A percentile compares a stretch with the other conserved stretches of the same genome.
Conservation (phyloP, 2,797 vertebrate genomes). For the Gallinago stenura region DNA sequence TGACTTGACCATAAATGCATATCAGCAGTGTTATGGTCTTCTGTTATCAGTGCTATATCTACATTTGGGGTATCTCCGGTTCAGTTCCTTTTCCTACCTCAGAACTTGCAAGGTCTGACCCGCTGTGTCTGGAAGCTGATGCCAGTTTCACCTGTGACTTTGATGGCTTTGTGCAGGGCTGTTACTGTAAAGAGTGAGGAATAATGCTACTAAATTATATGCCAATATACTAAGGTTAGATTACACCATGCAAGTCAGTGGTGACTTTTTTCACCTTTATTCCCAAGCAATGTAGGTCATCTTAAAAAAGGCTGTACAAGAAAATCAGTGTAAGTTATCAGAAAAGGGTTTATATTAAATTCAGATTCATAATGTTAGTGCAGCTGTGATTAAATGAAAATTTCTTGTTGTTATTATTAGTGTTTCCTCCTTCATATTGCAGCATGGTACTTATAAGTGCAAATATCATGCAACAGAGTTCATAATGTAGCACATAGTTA, state of each 20-base stretch:
- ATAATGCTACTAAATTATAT: conserved; percentile 7
- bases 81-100: neutral
- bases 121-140: neutral
- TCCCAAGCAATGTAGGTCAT: conserved; percentile 24
- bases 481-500: conserved; percentile 3
- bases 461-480: neutral
- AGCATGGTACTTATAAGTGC: neutral
- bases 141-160: conserved; percentile 14
- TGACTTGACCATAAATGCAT: neutral
- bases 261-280: conserved; percentile 47
- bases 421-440: neutral
- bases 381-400: conserved; percentile 15
- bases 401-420: neutral
- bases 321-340: neutral
- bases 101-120: neutral
- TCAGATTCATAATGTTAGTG: neutral
- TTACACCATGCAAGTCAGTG: neutral
- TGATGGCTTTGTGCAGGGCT: neutral
- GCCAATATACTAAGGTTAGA: neutral
- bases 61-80: neutral
- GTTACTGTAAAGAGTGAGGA: neutral
- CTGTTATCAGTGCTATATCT: neutral
- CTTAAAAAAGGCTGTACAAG: neutral
- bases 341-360: neutral
- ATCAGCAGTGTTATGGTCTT: neutral